Base-by-base conservation (phyloP, 2,797 vertebrate genomes). In the Catamblyrhynchus diadema region DNA sequence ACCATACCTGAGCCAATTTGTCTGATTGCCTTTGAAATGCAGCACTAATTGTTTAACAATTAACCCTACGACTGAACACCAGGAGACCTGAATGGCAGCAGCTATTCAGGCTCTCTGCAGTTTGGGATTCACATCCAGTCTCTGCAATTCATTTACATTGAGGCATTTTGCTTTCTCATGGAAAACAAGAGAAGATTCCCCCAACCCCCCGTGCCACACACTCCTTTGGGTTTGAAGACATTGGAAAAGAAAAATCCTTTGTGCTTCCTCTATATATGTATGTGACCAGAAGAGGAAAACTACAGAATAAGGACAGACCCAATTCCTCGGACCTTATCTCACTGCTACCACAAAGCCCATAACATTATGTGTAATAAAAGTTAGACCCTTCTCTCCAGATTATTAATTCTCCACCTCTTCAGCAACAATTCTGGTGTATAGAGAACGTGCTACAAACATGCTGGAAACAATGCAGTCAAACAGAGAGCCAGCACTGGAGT, bases 1-100 rank as follows among this genome's bases (percentile, higher is more conserved):
- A 8, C 9, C n/a, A 84, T 92, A 97, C 94, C 96, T 98, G 95
- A 96, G 97, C 96, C 98, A 97, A 97, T 98, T 98, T 97, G 96
- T 98, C 98, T 98, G 93, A 88, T 30, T 97, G 71, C 86, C 87
- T 96, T 87, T 91, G 96, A 96, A 96, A 95, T 48, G 89, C 81
- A 88, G 94, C 81, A 74, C 95, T 96, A 96, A 96, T 96, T 96
- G 96, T 94, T 95, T 85, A 91, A 94, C 96, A 97, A 97, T 96
- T 97, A 96, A 97, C 96, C 97, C 93, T 93, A 16, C 17, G 91
- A 94, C 96, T 94, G 95, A 95, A 93, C 92, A 92, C 83, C 86
- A 69, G 89, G 90, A 94, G 86, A 96, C 88, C 92, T 85, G 86
- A 95, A 91, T 73, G 80, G 92, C 95, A 95, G 79, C 71, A 94